Base-by-base conservation (phyloP, 1,140 invertebrate species). In the Maconellicoccus hirsutus region DNA sequence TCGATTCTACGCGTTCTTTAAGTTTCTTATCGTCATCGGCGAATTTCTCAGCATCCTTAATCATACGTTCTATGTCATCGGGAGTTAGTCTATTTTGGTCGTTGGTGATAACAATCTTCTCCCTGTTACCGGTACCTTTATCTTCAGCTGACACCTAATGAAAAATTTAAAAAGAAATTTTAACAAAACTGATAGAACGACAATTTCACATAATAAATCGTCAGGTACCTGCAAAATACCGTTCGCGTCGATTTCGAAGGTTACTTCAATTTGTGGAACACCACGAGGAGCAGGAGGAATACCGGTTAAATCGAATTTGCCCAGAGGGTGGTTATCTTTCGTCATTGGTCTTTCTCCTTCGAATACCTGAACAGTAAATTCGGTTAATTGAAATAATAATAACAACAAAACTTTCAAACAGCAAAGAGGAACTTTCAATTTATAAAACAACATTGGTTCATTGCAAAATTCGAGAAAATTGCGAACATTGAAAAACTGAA, bases 321-420 rank as follows among this genome's bases (percentile, higher is more conserved):
- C 96, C 29, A 98, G 83, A 70, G 95, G 82, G 82, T 99, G 96
- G 80, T 99, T 99, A 79, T 99, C 97, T 81, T 98, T 99, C 73
- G 96, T 98, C 96, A 99, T 98, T 27, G 96, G 93, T 78, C 97
- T 88, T 83, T 99, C 97, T 77, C 97, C 95, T 83, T 98, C 94
- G 79, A 89, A 96, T 0, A 97, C 93, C 81, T 98, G 83, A 75
- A 70, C 29, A 33, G n/a, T n/a, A n/a, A n/a, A n/a, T n/a, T n/a
- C n/a, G n/a, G n/a, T n/a, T n/a, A n/a, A n/a, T n/a, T n/a, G 39
- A 42, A 42, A 42, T 42, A 42, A 42, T 10, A 42, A 42, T 42
- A 10, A n/a, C n/a, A 42, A 42, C n/a, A 10, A 10, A 42, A 42
- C 8, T 42, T 10, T 10, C n/a, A n/a, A 42, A 42, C 8, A 42